phyloP scores from a whole-genome alignment of 1,140 invertebrate species.

The Heliconius hermathena region DNA sequence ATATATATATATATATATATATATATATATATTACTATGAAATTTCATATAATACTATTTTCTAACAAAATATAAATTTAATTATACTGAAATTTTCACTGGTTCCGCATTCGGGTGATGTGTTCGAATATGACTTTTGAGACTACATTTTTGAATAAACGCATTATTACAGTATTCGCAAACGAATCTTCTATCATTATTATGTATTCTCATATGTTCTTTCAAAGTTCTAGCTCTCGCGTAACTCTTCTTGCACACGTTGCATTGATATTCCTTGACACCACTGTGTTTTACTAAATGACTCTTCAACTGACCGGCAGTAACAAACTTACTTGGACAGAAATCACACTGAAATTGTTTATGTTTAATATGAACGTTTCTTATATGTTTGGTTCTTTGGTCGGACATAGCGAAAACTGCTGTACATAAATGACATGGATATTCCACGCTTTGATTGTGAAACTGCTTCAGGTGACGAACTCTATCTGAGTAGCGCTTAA shows the following conservation, averaged over 20 bases:
- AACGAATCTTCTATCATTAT: constrained; percentile 68
- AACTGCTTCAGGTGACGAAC: constrained; percentile 73
- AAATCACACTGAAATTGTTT: constrained; percentile 68
- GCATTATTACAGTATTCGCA: constrained; percentile 82
- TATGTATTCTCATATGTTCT: constrained; percentile 80
- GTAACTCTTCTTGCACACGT: constrained; percentile 80
- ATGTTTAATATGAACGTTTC: constrained; percentile 69
- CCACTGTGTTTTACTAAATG: constrained; percentile 69
- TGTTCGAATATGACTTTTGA: constrained; percentile 70
- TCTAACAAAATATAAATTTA: background rate
- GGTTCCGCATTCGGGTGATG: constrained; percentile 63
- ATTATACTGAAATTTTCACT: constrained; percentile 40
- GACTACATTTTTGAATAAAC: constrained; percentile 77
- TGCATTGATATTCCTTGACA: constrained; percentile 65
- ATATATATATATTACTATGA: no score
- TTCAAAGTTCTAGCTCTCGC: constrained; percentile 77
- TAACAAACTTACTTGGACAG: constrained; percentile 71
- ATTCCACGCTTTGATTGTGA: constrained; percentile 67
- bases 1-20: no score
- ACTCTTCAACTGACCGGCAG: constrained; percentile 58
- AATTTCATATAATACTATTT: background rate
- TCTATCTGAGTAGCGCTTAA: constrained; percentile 76
- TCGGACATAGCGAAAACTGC: constrained; percentile 66
- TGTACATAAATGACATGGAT: constrained; percentile 69
- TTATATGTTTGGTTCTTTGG: constrained; percentile 72